A percentile compares a stretch with the other conserved stretches of the same genome.
These are phyloP conservation scores for Toxotes chatareus DNA, from an alignment of 2,113 vertebrate species.

Conservation along the genomic window DNA sequence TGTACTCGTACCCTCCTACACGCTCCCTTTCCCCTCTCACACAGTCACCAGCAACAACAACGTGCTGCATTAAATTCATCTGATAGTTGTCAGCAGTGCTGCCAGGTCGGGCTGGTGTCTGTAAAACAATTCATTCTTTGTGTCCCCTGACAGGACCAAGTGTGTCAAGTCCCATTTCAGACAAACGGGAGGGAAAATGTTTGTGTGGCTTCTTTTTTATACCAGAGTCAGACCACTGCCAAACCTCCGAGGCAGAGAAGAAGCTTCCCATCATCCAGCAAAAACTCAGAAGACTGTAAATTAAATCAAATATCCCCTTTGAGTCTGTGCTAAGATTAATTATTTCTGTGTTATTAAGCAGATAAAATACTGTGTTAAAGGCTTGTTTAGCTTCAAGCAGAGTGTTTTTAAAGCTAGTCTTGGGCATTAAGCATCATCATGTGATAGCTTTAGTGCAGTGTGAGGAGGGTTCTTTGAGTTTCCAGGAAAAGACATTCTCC, in stretches of 20 bases:
- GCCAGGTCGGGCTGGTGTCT: constrained; percentile 4
- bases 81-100: constrained; percentile 18
- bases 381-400: constrained; percentile 9
- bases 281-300: background rate
- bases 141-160: constrained; percentile 7
- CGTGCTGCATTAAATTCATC: constrained; percentile 26
- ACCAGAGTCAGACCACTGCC: background rate
- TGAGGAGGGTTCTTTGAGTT: constrained; percentile 25
- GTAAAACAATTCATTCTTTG: constrained; percentile 17
- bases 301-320: constrained; percentile 26
- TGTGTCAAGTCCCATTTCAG: constrained; percentile 36
- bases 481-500: constrained; percentile 41
- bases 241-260: constrained; percentile 32
- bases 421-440: constrained; percentile 6
- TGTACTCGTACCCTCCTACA: background rate
- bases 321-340: constrained; percentile 10
- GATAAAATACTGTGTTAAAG: background rate
- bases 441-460: constrained; percentile 20
- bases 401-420: constrained; percentile 1
- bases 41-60: background rate
- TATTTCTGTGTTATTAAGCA: background rate
- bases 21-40: background rate
- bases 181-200: background rate
- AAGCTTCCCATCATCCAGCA: background rate
- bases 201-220: constrained; percentile 26